phyloP scores from a whole-genome alignment of 2,888 invertebrate species.

The Leucophenga montana region DNA sequence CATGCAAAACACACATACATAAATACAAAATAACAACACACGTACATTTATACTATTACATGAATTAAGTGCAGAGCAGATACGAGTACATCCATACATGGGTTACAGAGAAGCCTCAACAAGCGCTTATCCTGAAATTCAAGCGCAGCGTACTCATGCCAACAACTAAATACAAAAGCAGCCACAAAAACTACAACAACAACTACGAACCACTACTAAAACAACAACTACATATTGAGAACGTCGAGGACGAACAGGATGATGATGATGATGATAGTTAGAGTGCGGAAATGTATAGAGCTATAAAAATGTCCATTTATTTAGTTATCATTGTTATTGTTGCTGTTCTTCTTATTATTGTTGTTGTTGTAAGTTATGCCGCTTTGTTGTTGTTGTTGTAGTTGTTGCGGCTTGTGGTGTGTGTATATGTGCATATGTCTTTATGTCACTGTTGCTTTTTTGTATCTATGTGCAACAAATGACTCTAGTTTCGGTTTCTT shows the following conservation, averaged over 20 bases:
- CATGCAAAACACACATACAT: slow-evolving; percentile 40
- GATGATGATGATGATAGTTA: slow-evolving; percentile 55
- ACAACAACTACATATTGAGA: slow-evolving; percentile 5
- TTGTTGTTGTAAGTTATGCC: slow-evolving; percentile 36
- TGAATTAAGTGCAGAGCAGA: slow-evolving; percentile 63
- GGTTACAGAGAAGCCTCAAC: slow-evolving; percentile 48
- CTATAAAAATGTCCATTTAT: slow-evolving; percentile 66
- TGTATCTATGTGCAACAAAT: slow-evolving; percentile 17
- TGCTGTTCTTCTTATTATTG: slow-evolving; percentile 49
- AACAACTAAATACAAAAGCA: slow-evolving; percentile 18
- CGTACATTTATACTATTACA: slow-evolving; percentile 62
- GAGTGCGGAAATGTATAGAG: slow-evolving; percentile 65
- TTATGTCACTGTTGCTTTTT: slow-evolving; percentile 31
- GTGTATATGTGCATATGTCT: slow-evolving; percentile 16
- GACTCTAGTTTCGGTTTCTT: slow-evolving; percentile 12
- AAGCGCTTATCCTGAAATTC: slow-evolving; percentile 58
- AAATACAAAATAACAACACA: too few species aligned
- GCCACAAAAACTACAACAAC: slow-evolving; percentile 23
- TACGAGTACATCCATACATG: slow-evolving; percentile 21
- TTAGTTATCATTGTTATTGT: slow-evolving; percentile 64
- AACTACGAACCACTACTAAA: background rate
- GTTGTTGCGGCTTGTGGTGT: slow-evolving; percentile 25
- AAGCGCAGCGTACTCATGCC: slow-evolving; percentile 26
- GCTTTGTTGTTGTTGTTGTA: slow-evolving; percentile 26
- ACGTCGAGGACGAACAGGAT: background rate